Conservation (phyloP, 2,797 vertebrate species). For the Ciconia nigra region DNA sequence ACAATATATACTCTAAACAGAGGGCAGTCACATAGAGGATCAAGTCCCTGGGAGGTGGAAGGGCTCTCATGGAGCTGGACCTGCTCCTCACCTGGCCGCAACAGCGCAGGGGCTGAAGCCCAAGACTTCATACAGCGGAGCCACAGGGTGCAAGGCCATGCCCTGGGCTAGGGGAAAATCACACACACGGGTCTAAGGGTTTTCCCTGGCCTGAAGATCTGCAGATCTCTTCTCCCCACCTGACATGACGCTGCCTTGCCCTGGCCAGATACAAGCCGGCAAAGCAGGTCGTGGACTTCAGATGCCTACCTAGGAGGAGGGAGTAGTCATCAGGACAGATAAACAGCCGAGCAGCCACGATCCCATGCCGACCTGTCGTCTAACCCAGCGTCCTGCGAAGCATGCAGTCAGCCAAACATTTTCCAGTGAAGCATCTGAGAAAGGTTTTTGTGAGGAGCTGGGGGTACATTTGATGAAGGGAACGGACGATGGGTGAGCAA, state of each 20-base stretch:
- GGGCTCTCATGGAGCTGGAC: not conserved
- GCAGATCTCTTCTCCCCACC: not conserved
- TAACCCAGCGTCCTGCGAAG: not conserved
- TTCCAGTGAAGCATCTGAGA: not conserved
- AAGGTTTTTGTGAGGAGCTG: not conserved
- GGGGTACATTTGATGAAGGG: not conserved
- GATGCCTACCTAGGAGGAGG: not conserved
- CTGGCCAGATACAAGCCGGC: not conserved
- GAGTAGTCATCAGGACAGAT: not conserved
- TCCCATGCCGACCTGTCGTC: not conserved
- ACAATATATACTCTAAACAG: not conserved
- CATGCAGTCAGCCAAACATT: not conserved
- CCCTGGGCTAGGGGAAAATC: not conserved
- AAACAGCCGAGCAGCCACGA: not conserved
- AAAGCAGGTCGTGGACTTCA: not conserved
- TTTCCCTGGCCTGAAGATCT: not conserved
- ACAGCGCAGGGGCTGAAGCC: not conserved
- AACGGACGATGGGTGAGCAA: not conserved
- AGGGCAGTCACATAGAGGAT: not conserved
- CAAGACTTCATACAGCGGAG: not conserved
- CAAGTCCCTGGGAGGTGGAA: not conserved
- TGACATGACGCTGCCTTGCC: not conserved
- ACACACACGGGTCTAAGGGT: rapidly evolving
- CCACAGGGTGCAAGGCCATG: not conserved
- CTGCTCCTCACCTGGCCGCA: not conserved